Evolutionary conservation across 2,797 vertebrate genomes (phyloP), one percentile per base, ranked within the genome.

Genomic region (Onychomys arenicola): DNA sequence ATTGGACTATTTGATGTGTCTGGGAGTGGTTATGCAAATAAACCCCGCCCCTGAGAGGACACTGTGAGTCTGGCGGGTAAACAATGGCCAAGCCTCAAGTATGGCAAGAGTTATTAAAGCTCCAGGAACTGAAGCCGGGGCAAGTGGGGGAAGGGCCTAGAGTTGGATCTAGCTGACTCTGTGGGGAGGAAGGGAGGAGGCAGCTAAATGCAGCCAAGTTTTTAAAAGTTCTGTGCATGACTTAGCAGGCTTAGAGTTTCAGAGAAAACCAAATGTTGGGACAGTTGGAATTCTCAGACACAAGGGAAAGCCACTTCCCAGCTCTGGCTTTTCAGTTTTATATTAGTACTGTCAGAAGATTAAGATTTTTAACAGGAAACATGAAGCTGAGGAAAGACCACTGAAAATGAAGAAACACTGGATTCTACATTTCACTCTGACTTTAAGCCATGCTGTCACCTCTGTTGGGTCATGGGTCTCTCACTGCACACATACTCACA

Each of bases 21-120:
- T 94, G 88, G 97, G 94, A 23, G 71, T 90, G 95, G 84, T 90
- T 95, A 94, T 43, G 40, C 77, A 94, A 97, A 93, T 76, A 90
- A 95, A 61, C 69, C 40, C 76, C 46, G 57, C 65, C 95, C 37
- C 67, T 63, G 43, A 90, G 29, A 96, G 55, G 34, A 77, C 37
- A 3, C 32, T 76, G 52, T 29, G 29, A 59, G 76, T 89, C 43
- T n/a, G 10, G 75, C 76, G 61, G 81, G 85, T 88, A 88, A 88
- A 88, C 69, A 88, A 73, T 43, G n/a, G 85, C n/a, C 52, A 73
- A 57, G 69, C n/a, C 85, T 40, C 85, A 40, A 57, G 49, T 55
- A 7, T 32, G 85, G 69, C 69, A 73, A 57, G 57, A 97, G 80
- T 61, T 59, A 13, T 69, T 82, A 91, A 93, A 81, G 52, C 81